These are phyloP conservation scores for Magallana angulata DNA, from an alignment of 1,140 invertebrate genomes.

Conservation along the genomic window DNA sequence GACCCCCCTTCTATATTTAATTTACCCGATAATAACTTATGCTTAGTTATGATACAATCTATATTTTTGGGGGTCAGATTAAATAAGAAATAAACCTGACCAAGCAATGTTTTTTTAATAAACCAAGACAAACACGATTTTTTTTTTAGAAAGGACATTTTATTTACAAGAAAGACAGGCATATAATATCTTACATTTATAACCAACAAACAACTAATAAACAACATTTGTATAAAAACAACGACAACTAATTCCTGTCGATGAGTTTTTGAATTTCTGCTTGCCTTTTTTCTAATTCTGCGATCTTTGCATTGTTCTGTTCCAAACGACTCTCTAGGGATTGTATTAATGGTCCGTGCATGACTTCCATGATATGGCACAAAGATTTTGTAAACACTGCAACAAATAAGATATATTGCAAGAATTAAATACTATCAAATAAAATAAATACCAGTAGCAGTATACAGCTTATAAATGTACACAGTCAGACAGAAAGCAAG, in stretches of 20 bases:
- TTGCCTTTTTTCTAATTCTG: conserved; percentile 66
- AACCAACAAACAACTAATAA: conserved; percentile 30
- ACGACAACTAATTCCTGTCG: conserved; percentile 29
- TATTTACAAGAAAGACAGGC: conserved; percentile 31
- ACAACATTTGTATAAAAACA: not conserved
- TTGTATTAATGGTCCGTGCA: conserved; percentile 82
- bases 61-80: too few relatives aligned
- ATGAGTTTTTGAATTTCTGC: conserved; percentile 62
- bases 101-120: too few relatives aligned
- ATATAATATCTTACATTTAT: conserved; percentile 23
- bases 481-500: conserved; percentile 42
- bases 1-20: too few relatives aligned
- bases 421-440: conserved; percentile 62
- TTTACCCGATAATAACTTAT: too few relatives aligned
- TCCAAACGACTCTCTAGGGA: conserved; percentile 80
- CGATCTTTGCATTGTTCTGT: conserved; percentile 77
- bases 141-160: not conserved
- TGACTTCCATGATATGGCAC: conserved; percentile 82
- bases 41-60: too few relatives aligned
- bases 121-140: too few relatives aligned
- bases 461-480: too few relatives aligned
- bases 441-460: conserved; percentile 56
- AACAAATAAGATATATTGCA: conserved; percentile 61
- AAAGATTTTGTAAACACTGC: conserved; percentile 82
- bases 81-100: too few relatives aligned